Evolutionary conservation across 1,140 invertebrate genomes (phyloP), one percentile per base, ranked within the genome.

Genomic region (Battus philenor): DNA sequence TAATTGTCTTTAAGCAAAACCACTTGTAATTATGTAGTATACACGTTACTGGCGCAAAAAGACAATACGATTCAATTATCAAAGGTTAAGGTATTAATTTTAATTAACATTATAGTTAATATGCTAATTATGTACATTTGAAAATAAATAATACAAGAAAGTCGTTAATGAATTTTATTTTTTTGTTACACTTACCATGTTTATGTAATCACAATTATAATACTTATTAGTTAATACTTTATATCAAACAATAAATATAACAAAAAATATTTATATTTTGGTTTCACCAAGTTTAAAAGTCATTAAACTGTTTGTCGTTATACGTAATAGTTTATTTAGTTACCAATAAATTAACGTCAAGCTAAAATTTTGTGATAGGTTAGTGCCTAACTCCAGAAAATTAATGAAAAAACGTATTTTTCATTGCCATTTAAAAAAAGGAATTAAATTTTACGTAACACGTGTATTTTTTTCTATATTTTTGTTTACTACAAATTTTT

Each of bases 141-240:
- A 0, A 33, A 33, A 17, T 17, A 33, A 33, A 16, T 16, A 8
- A 22, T 8, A 4, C 7, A 7, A 7, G 10, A n/a, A 26, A 26
- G 10, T 27, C 10, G n/a, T 27, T 2, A 27, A 9, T 27, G 4
- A 2, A 9, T 27, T 27, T 27, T 27, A 27, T 27, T 27, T 27
- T 7, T 9, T 27, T 9, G 3, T 27, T 27, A 27, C 10, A 27
- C 24, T 43, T 47, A 38, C 27, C 27, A 12, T 29, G 30, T 29
- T 8, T 9, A 27, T 27, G 10, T 3, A 47, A 47, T 47, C 26
- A 47, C 45, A 47, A 39, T 47, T 12, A 36, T 36, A 47, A 47
- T 47, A 47, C 33, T 47, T 29, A 18, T 15, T 11, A 38, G 16
- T 38, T 24, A 47, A 47, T 47, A 47, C 45, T 47, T 36, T 30